These are phyloP conservation scores for Ectemnius lituratus DNA, from an alignment of 2,888 invertebrate genomes.

Conservation along the genomic window DNA sequence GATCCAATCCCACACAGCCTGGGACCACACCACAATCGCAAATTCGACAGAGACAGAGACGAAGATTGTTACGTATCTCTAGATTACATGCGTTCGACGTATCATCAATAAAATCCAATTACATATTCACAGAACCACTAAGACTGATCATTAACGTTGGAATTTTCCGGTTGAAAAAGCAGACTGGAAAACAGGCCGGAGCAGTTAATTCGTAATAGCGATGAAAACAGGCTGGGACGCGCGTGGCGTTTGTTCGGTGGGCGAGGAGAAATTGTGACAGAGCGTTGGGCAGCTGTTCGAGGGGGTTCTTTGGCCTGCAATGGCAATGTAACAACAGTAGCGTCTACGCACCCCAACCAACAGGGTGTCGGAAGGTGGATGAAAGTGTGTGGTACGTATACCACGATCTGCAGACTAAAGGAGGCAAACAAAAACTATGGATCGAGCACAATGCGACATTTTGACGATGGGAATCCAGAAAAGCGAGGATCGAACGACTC, in stretches of 20 bases:
- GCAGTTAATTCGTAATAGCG: background rate
- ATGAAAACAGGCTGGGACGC: background rate
- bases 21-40: too few relatives aligned
- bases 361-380: conserved; percentile 22
- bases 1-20: too few relatives aligned
- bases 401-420: conserved; percentile 34
- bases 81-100: too few relatives aligned
- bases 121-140: too few relatives aligned
- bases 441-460: conserved; percentile 70
- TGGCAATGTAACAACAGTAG: background rate
- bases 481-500: conserved; percentile 33
- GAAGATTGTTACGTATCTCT: too few relatives aligned
- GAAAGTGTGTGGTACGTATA: conserved; percentile 42
- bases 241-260: background rate
- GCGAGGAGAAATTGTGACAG: background rate
- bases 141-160: too few relatives aligned
- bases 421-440: conserved; percentile 65
- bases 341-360: conserved; percentile 33
- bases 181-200: too few relatives aligned
- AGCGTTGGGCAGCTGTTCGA: conserved; percentile 58
- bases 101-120: too few relatives aligned
- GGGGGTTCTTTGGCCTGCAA: background rate
- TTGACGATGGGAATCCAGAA: conserved; percentile 67
- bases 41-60: conserved; percentile 10
- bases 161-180: too few relatives aligned